These are phyloP conservation scores for Drosophila malerkotliana DNA, from an alignment of 1,140 invertebrate genomes.

Conservation along the genomic window DNA sequence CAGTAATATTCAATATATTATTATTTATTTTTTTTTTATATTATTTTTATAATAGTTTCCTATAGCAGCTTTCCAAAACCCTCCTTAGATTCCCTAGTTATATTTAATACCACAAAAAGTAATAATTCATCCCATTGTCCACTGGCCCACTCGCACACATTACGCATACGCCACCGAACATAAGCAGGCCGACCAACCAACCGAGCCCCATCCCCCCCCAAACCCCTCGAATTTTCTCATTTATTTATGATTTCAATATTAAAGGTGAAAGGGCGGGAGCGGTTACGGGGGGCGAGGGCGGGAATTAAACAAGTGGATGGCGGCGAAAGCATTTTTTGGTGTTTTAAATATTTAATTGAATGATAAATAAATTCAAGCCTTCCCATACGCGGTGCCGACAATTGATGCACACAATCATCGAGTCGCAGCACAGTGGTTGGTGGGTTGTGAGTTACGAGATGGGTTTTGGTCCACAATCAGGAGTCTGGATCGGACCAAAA, in stretches of 20 bases:
- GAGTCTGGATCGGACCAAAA: neutral
- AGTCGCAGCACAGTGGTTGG: neutral
- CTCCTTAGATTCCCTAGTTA: too few relatives aligned
- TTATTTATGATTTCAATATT: constrained; percentile 83
- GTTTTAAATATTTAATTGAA: constrained; percentile 83
- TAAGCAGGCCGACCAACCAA: constrained; percentile 24
- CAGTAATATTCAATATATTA: too few relatives aligned
- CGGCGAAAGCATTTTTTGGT: constrained; percentile 81
- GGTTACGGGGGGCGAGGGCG: constrained; percentile 6
- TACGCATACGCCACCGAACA: constrained; percentile 36
- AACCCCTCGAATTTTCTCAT: constrained; percentile 68
- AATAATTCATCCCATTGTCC: too few relatives aligned
- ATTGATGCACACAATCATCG: constrained; percentile 14
- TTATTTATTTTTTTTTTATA: too few relatives aligned
- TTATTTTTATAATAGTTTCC: too few relatives aligned
- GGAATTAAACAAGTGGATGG: constrained; percentile 60
- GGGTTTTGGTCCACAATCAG: too few relatives aligned
- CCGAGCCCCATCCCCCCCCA: neutral
- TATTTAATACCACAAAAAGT: too few relatives aligned
- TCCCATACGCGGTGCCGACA: constrained; percentile 24
- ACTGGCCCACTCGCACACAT: neutral
- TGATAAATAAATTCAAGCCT: constrained; percentile 77
- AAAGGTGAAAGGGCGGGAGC: constrained; percentile 57
- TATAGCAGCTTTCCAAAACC: too few relatives aligned
- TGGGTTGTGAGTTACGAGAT: constrained; percentile 36